Conservation (phyloP, 2,113 vertebrate genomes). For the Bubo blakistoni region DNA sequence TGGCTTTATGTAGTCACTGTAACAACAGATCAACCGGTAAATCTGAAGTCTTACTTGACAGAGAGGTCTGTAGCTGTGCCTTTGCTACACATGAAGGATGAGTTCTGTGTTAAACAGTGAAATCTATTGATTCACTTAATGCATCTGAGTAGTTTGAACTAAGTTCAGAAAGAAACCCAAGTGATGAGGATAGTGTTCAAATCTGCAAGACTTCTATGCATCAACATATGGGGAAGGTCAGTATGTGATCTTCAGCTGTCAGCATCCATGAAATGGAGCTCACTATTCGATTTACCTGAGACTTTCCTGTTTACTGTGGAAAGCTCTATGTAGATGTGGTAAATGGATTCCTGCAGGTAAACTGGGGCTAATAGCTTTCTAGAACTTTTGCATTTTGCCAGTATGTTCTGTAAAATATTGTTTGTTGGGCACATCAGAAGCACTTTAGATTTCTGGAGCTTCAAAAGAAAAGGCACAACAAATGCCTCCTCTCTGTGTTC, state of each 20-base stretch:
- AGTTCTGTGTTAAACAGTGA: background rate
- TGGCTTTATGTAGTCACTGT: background rate
- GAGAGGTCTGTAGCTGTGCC: background rate
- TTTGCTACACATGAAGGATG: rapidly evolving
- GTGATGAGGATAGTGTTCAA: background rate
- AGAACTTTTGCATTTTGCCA: background rate
- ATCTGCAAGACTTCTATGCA: background rate
- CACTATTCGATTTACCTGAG: background rate
- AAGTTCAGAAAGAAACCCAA: background rate
- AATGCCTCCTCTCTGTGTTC: background rate
- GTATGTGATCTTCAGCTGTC: no score
- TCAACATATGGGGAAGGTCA: background rate
- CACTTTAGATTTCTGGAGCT: background rate
- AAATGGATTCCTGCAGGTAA: background rate
- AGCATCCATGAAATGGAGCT: background rate
- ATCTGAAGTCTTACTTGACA: background rate
- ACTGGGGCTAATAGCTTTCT: background rate
- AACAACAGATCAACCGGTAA: background rate
- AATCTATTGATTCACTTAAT: background rate
- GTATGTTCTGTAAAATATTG: background rate
- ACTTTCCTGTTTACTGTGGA: background rate
- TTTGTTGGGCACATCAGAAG: background rate
- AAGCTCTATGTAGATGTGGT: background rate
- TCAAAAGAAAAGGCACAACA: background rate
- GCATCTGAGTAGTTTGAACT: background rate